Evolutionary conservation across 2,113 vertebrate species (phyloP).

Genomic region (Passer montanus): DNA sequence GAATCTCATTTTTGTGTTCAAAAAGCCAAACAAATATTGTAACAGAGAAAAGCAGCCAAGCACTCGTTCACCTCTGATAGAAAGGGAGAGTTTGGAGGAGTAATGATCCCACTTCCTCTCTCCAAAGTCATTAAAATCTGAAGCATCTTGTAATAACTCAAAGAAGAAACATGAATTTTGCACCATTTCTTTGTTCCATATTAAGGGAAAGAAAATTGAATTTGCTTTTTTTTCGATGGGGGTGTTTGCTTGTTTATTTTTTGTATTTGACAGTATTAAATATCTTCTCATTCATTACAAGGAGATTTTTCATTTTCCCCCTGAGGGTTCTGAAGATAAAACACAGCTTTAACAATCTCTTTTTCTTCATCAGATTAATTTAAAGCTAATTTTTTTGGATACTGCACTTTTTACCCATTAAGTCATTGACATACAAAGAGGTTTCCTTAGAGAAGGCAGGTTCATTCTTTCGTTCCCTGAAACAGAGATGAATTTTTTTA

Average conservation of each 20-base stretch:
- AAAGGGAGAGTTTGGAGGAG: neutral
- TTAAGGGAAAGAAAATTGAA: neutral
- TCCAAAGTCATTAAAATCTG: conserved; percentile 1
- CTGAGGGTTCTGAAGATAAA: neutral
- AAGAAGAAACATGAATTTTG: neutral
- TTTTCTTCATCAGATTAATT: neutral
- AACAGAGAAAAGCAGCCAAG: conserved; percentile 6
- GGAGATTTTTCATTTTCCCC: neutral
- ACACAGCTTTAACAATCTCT: neutral
- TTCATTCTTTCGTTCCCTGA: neutral
- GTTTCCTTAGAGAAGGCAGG: neutral
- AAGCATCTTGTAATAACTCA: neutral
- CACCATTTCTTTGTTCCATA: neutral
- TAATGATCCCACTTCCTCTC: neutral
- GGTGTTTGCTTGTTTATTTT: neutral
- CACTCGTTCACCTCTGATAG: neutral
- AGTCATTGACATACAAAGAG: neutral
- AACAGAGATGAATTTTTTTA: neutral
- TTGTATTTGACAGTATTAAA: neutral
- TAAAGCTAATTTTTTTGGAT: neutral
- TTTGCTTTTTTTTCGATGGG: neutral
- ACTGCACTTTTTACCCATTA: neutral
- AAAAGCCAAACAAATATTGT: neutral
- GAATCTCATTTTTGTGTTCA: conserved; percentile 2
- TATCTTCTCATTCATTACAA: neutral